These are phyloP conservation scores for Aspidiotus rigidus DNA, from an alignment of 2,888 invertebrate genomes.

Conservation along the genomic window DNA sequence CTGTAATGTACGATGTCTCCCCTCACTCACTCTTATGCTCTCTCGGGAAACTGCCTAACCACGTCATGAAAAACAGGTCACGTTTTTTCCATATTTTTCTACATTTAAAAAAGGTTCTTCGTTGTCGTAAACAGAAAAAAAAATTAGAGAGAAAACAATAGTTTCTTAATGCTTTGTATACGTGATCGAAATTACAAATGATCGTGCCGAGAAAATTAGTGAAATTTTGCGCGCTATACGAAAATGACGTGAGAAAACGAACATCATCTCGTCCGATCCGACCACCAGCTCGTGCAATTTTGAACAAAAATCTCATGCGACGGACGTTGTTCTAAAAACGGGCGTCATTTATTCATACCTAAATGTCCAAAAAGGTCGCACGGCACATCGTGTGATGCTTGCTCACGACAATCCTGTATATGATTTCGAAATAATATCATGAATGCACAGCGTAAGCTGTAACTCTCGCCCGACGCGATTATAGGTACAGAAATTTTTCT, in stretches of 20 bases:
- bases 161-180: conserved; percentile 5
- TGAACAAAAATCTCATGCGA: too few species aligned
- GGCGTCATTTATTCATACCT: too few species aligned
- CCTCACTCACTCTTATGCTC: too few species aligned
- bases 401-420: too few species aligned
- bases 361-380: too few species aligned
- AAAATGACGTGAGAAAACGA: neutral
- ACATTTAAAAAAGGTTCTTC: conserved; percentile 3
- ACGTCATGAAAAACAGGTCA: conserved; percentile 15
- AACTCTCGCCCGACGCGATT: neutral
- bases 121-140: neutral
- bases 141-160: conserved; percentile 2
- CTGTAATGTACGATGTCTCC: neutral
- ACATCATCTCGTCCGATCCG: too few species aligned
- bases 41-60: conserved; percentile 13
- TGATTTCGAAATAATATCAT: too few species aligned
- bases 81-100: conserved; percentile 19
- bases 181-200: conserved; percentile 17
- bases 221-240: neutral
- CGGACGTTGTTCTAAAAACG: too few species aligned
- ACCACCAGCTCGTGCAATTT: too few species aligned
- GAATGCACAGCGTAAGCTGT: too few species aligned
- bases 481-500: neutral
- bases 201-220: conserved; percentile 19
- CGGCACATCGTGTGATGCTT: too few species aligned